Base-by-base conservation (phyloP, 2,888 invertebrate species). In the Rhogogaster chlorosoma region DNA sequence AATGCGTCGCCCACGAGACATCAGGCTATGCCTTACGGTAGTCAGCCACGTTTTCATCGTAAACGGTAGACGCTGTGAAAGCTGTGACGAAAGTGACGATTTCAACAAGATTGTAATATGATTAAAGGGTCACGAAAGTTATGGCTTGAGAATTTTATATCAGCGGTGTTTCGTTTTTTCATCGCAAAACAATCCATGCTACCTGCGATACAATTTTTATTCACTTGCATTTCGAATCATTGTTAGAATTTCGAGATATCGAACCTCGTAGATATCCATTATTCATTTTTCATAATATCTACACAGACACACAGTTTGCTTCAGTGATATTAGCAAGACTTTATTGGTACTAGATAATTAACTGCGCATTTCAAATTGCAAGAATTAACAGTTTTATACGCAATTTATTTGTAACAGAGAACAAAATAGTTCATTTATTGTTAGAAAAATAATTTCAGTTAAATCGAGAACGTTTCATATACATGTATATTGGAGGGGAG, bases 11-110 rank as follows among this genome's bases (percentile, higher is more conserved):
- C 67, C 6, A 32, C 42, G 18, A 83, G 49, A 83, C 26, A 45
- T 29, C 67, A 83, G 29, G 70, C 67, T 32, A 64, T 38, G 22
- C 70, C 83, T 83, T 70, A 67, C 83, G 67, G 53, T 70, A 83
- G n/a, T 53, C 67, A 83, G 15, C 15, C 83, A 18, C 83, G 70
- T 80, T 80, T 80, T 26, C 80, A 80, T 80, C 80, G 57, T 36
- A 80, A 80, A 29, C 61, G 80, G 18, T 80, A 61, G 38, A 18
- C 29, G 9, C 26, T 61, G 61, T 26, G 26, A 26, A 61, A 26
- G 26, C 26, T 61, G 61, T 22, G n/a, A n/a, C n/a, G n/a, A 61
- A 61, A 12, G 22, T 49, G 18, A 53, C 6, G 0, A 29, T n/a
- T 45, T 53, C 29, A n/a, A 18, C 32, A 32, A 18, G 9, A 26